Evolutionary conservation across 2,888 invertebrate genomes (phyloP).

Genomic region (Galerucella pusilla): DNA sequence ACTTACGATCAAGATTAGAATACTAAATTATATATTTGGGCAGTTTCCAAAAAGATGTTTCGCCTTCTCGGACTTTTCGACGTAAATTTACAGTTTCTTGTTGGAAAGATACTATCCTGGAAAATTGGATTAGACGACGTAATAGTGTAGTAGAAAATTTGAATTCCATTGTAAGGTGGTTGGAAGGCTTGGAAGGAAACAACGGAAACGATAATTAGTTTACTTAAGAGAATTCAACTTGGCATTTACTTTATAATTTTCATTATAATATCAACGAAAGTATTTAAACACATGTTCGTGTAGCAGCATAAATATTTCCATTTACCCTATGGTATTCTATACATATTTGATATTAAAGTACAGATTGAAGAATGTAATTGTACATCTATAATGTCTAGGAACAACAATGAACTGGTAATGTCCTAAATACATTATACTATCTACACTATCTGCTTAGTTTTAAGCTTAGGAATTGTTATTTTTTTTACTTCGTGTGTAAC

Average conservation of each 20-base stretch:
- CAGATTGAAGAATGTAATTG: too few relatives aligned
- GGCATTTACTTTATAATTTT: not conserved
- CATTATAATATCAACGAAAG: not conserved
- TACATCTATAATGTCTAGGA: too few relatives aligned
- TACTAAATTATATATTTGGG: conserved; percentile 29
- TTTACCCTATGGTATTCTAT: too few relatives aligned
- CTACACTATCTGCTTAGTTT: too few relatives aligned
- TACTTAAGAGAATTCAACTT: not conserved
- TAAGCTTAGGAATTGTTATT: too few relatives aligned
- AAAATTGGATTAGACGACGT: conserved; percentile 28
- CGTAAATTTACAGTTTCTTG: conserved; percentile 12
- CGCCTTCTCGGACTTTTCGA: conserved; percentile 13
- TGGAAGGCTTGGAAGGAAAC: not conserved
- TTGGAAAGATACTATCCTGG: conserved; percentile 23
- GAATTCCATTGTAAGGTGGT: not conserved
- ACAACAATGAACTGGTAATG: too few relatives aligned
- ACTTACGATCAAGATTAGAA: conserved; percentile 29
- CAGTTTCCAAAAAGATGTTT: conserved; percentile 33
- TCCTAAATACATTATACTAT: too few relatives aligned
- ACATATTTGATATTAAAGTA: too few relatives aligned
- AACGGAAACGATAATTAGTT: too few relatives aligned
- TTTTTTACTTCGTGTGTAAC: too few relatives aligned
- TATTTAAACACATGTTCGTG: too few relatives aligned
- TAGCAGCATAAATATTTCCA: too few relatives aligned
- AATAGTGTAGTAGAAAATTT: conserved; percentile 23